Evolutionary conservation across 2,797 vertebrate species (phyloP).

Genomic region (Chelidonichthys spinosus): DNA sequence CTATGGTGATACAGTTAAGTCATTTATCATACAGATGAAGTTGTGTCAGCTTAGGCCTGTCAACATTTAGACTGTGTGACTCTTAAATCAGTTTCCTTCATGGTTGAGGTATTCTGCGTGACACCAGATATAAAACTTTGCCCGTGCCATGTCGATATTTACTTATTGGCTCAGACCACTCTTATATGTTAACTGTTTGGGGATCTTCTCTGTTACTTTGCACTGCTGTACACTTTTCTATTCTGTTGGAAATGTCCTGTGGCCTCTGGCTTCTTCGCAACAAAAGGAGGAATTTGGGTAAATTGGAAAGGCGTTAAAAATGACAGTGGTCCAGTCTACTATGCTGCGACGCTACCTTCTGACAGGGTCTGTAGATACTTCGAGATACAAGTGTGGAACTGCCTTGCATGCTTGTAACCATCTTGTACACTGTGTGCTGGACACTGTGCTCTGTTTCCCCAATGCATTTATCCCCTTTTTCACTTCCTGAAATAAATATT

Average conservation of each 20-base stretch:
- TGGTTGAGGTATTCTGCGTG: not conserved
- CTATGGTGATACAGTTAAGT: not conserved
- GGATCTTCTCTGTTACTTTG: conserved; percentile 65
- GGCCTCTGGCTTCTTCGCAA: conserved; percentile 37
- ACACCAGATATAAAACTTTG: not conserved
- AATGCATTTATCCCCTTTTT: conserved; percentile 67
- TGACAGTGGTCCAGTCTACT: conserved; percentile 11
- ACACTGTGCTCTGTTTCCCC: conserved; percentile 70
- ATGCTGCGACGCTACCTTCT: conserved; percentile 44
- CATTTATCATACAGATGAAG: conserved; percentile 7
- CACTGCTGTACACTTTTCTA: conserved; percentile 63
- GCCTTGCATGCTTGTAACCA: conserved; percentile 69
- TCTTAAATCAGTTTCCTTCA: conserved; percentile 22
- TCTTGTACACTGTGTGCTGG: conserved; percentile 72
- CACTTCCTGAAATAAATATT: conserved; percentile 77
- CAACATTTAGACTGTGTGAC: conserved; percentile 8
- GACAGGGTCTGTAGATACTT: conserved; percentile 53
- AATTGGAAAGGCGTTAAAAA: conserved; percentile 21
- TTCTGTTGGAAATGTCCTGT: conserved; percentile 54
- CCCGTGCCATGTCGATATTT: conserved; percentile 27
- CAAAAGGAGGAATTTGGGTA: conserved; percentile 21
- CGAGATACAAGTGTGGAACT: conserved; percentile 49
- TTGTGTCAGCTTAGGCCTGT: conserved; percentile 19
- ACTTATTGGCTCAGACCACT: conserved; percentile 25
- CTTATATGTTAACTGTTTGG: conserved; percentile 42